A percentile compares a stretch with the other conserved stretches of the same genome.
These are phyloP conservation scores for Palythoa grandiflora DNA, from an alignment of 92 coral and sea anemone genomes.

Conservation along the genomic window DNA sequence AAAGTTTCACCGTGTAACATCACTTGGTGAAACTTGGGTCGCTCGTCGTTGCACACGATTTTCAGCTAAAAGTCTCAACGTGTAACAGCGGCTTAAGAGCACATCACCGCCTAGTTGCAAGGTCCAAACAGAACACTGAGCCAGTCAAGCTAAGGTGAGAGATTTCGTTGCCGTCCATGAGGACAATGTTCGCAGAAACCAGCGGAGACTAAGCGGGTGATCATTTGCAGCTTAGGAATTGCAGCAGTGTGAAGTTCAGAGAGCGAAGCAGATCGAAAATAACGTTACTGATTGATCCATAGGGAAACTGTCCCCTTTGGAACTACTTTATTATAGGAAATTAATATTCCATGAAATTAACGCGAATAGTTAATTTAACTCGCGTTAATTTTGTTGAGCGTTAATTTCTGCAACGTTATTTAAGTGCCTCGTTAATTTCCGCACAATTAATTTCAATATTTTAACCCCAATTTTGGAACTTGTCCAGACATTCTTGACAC, in stretches of 20 bases:
- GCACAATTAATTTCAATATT: no score
- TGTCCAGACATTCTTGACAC: no score
- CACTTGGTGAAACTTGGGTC: no score
- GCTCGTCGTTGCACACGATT: no score
- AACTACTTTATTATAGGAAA: neutral
- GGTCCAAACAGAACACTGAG: neutral
- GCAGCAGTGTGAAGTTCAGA: constrained; percentile 33
- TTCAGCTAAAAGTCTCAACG: no score
- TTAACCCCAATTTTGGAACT: no score
- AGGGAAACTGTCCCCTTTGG: constrained; percentile 23
- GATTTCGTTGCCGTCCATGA: constrained; percentile 51
- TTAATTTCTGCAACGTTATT: no score
- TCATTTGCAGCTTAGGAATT: constrained; percentile 34
- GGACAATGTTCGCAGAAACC: constrained; percentile 54
- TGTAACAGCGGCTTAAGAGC: neutral
- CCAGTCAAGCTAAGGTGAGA: constrained; percentile 23
- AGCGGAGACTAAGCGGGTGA: constrained; percentile 47
- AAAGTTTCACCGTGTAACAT: no score
- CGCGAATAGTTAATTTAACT: no score
- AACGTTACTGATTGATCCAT: neutral
- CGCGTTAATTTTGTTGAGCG: no score
- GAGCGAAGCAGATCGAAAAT: neutral
- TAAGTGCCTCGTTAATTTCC: no score
- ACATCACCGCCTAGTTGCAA: constrained; percentile 38
- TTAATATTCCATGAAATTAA: no score